Conservation (phyloP, 2,113 vertebrate species). For the Phoenicopterus ruber region DNA sequence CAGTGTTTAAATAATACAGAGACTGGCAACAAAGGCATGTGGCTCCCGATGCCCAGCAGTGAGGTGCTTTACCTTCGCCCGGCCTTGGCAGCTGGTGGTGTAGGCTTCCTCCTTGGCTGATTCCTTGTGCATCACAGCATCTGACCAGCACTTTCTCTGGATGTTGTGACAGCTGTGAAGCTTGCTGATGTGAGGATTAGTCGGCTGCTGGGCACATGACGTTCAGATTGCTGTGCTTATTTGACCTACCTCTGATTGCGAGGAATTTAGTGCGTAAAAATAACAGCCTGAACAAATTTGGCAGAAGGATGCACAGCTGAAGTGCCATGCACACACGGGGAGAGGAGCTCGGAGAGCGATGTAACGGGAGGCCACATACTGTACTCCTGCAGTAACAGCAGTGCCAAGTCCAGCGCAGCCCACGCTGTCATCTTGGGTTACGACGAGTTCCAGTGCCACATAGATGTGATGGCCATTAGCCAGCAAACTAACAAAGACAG, state of each 20-base stretch:
- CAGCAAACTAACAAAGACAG: constrained; percentile 9
- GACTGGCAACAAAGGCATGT: neutral
- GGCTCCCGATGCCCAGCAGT: neutral
- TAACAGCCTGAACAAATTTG: constrained; percentile 33
- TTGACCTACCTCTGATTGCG: constrained; percentile 52
- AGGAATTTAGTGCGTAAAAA: constrained; percentile 48
- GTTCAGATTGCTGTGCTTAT: constrained; percentile 43
- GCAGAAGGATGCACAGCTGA: neutral
- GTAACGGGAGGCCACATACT: neutral
- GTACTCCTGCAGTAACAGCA: neutral
- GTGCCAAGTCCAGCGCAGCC: neutral
- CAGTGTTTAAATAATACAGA: neutral
- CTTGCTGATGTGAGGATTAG: constrained; percentile 44
- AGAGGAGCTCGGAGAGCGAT: neutral
- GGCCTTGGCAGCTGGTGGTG: neutral
- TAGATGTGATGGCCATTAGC: neutral
- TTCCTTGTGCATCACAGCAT: neutral
- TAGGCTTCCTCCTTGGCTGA: neutral
- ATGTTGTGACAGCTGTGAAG: constrained; percentile 29
- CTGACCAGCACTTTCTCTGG: neutral
- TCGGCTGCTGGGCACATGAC: constrained; percentile 38
- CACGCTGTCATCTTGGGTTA: neutral
- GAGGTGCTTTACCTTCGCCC: neutral
- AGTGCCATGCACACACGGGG: neutral
- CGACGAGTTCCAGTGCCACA: neutral